Base-by-base conservation (phyloP, 2,888 invertebrate species). In the Caenorhabditis sulstoni region DNA sequence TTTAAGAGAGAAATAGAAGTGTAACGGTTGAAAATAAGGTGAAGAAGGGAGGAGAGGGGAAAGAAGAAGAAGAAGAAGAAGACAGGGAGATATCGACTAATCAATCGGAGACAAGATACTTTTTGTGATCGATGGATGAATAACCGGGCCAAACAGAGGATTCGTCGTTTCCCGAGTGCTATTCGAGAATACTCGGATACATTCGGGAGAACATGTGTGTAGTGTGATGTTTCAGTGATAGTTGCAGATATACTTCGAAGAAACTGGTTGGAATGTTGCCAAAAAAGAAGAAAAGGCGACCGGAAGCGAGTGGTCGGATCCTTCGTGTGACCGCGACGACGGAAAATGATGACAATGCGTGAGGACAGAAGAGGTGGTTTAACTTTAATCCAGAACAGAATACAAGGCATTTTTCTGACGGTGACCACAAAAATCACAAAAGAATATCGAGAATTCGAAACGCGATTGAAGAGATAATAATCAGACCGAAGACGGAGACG, bases 391-490 rank as follows among this genome's bases (percentile, higher is more conserved):
- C 37, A 39, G 23, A 37, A 16, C 7, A 29, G 16, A 53, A 52
- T 35, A 12, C 49, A 53, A 52, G n/a, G 20, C 29, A 16, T 37
- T 52, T 52, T 11, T 22, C 29, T 52, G 52, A 29, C 12, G 29
- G 16, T 8, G 57, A 22, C 18, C 45, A 45, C 49, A 68, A 68
- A 59, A 61, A 61, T 71, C 55, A 49, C 62, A 71, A 29, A 29
- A 55, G 37, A 71, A 62, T 61, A 29, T 35, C 50, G 45, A 59
- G 57, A 66, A 66, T 58, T 59, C 59, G 49, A 49, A 39, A 45
- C 9, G 22, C 61, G 3, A 29, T 29, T 29, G 29, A 29, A 55
- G n/a, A 74, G 74, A 74, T 59, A 66, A 66, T 65, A 66, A 74
- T 65, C 59, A 66, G 39, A 58, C 35, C n/a, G 53, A 59, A 53